Conservation (phyloP, 2,888 invertebrate genomes). For the Xestia c-nigrum region DNA sequence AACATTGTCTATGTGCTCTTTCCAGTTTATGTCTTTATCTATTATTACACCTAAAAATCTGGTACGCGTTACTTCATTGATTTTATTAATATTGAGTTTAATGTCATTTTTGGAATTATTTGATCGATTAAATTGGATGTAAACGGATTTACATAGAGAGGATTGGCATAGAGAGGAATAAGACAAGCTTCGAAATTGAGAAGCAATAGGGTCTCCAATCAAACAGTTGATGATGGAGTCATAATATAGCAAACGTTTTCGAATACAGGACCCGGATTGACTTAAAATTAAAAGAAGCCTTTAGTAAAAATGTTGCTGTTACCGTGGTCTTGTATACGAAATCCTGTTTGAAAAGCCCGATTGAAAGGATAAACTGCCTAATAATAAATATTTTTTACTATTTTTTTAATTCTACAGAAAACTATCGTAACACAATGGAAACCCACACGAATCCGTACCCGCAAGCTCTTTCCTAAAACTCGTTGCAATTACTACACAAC, state of each 20-base stretch:
- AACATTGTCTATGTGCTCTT: no score
- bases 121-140: no score
- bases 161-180: background rate
- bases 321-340: background rate
- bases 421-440: constrained; percentile 30
- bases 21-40: no score
- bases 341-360: background rate
- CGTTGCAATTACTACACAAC: constrained; percentile 61
- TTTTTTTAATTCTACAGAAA: background rate
- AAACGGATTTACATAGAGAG: no score
- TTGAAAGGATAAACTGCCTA: background rate
- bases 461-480: constrained; percentile 61
- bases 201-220: background rate
- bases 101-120: no score
- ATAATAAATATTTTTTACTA: background rate
- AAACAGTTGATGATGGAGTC: background rate
- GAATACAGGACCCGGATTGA: background rate
- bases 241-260: background rate
- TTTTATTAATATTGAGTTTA: no score
- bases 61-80: no score
- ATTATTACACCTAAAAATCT: no score
- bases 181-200: background rate
- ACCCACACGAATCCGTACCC: constrained; percentile 26
- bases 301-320: background rate
- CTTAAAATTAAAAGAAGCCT: background rate